Percentiles rank a stretch among this genome's conserved stretches.
Evolutionary conservation across 2,797 vertebrate species (phyloP).

Genomic region (Rhinophrynus dorsalis): DNA sequence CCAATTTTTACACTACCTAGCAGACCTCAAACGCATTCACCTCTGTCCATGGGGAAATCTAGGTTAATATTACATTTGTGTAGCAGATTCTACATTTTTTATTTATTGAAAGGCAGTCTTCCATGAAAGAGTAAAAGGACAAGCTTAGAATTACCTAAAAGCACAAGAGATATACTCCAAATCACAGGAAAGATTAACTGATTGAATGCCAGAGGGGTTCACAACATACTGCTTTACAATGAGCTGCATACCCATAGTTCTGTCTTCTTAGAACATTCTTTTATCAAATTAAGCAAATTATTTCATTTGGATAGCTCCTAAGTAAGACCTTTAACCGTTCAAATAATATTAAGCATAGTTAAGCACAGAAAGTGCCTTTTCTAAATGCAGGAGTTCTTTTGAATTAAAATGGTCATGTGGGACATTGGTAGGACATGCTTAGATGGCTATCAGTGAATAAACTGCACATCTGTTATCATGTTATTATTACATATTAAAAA

Average conservation of each 20-base stretch:
- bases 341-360: conserved; percentile 42
- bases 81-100: conserved; percentile 76
- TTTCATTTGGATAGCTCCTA: conserved; percentile 54
- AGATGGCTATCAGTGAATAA: neutral
- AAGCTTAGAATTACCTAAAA: conserved; percentile 77
- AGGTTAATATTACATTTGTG: conserved; percentile 82
- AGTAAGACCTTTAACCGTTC: conserved; percentile 34
- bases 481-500: neutral
- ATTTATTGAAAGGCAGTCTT: conserved; percentile 80
- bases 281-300: conserved; percentile 58
- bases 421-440: conserved; percentile 1
- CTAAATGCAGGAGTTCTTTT: neutral
- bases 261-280: conserved; percentile 57
- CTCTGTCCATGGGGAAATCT: conserved; percentile 66
- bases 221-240: too few species aligned
- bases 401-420: neutral
- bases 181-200: conserved; percentile 56
- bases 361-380: conserved; percentile 18
- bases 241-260: too few species aligned
- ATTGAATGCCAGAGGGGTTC: too few species aligned
- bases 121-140: conserved; percentile 72
- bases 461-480: neutral
- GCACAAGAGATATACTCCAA: conserved; percentile 66
- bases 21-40: conserved; percentile 57
- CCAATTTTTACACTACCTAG: conserved; percentile 59